These are phyloP conservation scores for Neoscelio sp. DNA, from an alignment of 2,888 invertebrate species.

Conservation along the genomic window DNA sequence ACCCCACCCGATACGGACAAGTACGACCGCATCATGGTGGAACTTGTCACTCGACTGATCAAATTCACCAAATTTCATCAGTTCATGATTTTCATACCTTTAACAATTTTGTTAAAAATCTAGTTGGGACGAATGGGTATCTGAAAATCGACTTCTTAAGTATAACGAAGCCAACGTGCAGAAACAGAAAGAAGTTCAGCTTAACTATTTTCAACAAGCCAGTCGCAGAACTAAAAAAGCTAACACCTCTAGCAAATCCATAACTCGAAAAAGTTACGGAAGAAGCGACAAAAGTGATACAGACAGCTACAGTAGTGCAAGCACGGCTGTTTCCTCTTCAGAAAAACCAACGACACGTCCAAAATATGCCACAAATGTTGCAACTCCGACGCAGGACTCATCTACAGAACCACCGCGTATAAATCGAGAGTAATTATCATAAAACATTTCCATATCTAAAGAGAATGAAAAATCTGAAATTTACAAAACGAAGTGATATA, in stretches of 20 bases:
- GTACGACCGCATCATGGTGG: too few species aligned
- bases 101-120: too few species aligned
- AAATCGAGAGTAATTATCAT: slow-evolving; percentile 84
- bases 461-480: too few species aligned
- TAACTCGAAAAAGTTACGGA: slow-evolving; percentile 76
- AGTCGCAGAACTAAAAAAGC: slow-evolving; percentile 78
- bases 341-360: slow-evolving; percentile 76
- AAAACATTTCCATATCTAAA: too few species aligned
- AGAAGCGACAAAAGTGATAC: slow-evolving; percentile 77
- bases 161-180: slow-evolving; percentile 86
- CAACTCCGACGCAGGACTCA: slow-evolving; percentile 75
- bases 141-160: slow-evolving; percentile 87
- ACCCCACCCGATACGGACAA: too few species aligned
- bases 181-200: slow-evolving; percentile 86
- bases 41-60: too few species aligned
- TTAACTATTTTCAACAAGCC: slow-evolving; percentile 86
- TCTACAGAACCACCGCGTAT: slow-evolving; percentile 77
- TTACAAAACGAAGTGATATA: too few species aligned
- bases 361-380: slow-evolving; percentile 70
- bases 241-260: slow-evolving; percentile 74
- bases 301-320: slow-evolving; percentile 86
- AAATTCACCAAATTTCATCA: too few species aligned
- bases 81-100: too few species aligned
- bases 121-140: slow-evolving; percentile 86
- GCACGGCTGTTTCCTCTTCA: slow-evolving; percentile 84